phyloP scores from a whole-genome alignment of 2,888 invertebrate species.

The Odontocolon sp. region DNA sequence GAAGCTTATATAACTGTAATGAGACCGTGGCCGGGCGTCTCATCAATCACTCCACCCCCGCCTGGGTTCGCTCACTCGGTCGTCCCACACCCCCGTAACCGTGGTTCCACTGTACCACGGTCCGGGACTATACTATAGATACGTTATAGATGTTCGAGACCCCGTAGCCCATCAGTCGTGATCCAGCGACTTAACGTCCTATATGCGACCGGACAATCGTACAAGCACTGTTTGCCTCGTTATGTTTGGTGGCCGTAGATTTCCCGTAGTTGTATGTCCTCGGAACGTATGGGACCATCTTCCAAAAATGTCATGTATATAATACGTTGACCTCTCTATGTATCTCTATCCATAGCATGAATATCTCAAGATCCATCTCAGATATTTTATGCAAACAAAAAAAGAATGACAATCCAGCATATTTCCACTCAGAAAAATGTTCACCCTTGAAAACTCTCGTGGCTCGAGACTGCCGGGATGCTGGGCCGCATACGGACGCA shows the following conservation, averaged over 20 bases:
- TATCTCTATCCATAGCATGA: too few species aligned
- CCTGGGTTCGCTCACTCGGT: constrained; percentile 57
- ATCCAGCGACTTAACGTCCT: constrained; percentile 73
- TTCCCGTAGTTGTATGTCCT: neutral
- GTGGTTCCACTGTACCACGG: constrained; percentile 44
- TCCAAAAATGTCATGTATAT: too few species aligned
- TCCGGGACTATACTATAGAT: constrained; percentile 58
- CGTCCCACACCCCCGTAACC: constrained; percentile 38
- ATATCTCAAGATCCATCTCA: too few species aligned
- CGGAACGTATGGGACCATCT: neutral
- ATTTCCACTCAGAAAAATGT: constrained; percentile 36
- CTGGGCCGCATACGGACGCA: constrained; percentile 36
- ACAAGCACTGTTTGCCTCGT: constrained; percentile 48
- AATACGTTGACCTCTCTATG: too few species aligned
- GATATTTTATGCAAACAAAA: too few species aligned
- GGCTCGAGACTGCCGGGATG: constrained; percentile 33
- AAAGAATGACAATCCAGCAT: constrained; percentile 7
- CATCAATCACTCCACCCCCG: constrained; percentile 79
- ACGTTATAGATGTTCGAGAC: constrained; percentile 62
- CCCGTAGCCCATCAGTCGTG: constrained; percentile 64
- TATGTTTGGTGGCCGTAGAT: constrained; percentile 63
- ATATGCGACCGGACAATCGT: constrained; percentile 67
- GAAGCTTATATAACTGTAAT: constrained; percentile 81
- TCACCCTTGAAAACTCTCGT: constrained; percentile 15
- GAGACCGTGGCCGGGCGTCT: constrained; percentile 80